Evolutionary conservation across 1,140 invertebrate species (phyloP).

Genomic region (Heliconius hermathena): DNA sequence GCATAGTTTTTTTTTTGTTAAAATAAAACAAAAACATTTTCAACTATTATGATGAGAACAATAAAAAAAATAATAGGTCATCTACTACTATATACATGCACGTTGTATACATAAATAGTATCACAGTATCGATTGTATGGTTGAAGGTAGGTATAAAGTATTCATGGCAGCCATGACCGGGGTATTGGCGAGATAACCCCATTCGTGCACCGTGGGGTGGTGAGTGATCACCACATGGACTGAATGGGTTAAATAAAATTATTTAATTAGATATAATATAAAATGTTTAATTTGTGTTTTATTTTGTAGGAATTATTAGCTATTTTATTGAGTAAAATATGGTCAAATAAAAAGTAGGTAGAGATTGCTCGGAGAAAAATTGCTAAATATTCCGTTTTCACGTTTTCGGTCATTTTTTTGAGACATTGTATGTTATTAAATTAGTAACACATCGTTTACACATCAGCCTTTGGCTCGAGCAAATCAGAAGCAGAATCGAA

Average conservation of each 20-base stretch:
- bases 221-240: background rate
- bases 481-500: too few species aligned
- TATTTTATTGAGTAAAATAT: too few species aligned
- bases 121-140: background rate
- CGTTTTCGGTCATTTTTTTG: background rate
- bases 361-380: background rate
- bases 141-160: background rate
- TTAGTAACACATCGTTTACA: too few species aligned
- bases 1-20: background rate
- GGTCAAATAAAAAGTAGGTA: background rate
- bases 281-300: too few species aligned
- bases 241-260: too few species aligned
- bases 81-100: background rate
- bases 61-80: conserved; percentile 4
- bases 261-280: too few species aligned
- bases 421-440: too few species aligned
- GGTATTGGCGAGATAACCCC: conserved; percentile 16
- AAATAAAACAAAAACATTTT: background rate
- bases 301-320: too few species aligned
- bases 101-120: background rate
- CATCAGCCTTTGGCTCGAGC: too few species aligned
- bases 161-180: background rate
- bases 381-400: too few species aligned
- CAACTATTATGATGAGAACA: background rate
- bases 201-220: background rate